phyloP scores from a whole-genome alignment of 2,113 vertebrate species.

The Plotosus lineatus region DNA sequence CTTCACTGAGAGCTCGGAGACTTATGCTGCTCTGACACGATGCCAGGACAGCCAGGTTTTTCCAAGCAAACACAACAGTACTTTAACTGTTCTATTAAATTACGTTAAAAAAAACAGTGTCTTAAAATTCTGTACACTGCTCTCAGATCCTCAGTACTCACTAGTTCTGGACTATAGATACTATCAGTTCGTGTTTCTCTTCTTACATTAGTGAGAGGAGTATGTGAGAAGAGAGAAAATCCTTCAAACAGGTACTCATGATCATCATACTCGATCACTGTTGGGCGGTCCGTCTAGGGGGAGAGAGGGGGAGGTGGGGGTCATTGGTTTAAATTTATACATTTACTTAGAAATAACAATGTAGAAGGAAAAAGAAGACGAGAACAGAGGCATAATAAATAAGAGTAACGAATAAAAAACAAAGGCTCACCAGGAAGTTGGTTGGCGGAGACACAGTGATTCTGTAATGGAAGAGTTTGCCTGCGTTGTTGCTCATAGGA shows the following conservation, averaged over 20 bases:
- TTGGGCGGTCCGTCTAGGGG: constrained; percentile 90
- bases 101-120: no score
- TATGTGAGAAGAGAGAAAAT: constrained; percentile 96
- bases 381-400: background rate
- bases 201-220: constrained; percentile 88
- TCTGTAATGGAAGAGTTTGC: constrained; percentile 93
- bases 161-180: background rate
- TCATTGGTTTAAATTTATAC: no score
- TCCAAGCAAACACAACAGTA: background rate
- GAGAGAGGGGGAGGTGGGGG: background rate
- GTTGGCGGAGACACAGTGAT: constrained; percentile 97
- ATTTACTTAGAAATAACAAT: rapidly evolving
- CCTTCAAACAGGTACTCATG: constrained; percentile 99
- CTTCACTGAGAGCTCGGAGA: background rate
- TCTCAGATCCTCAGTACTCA: background rate
- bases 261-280: constrained; percentile 97
- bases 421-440: constrained; percentile 90
- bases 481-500: constrained; percentile 93
- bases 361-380: background rate
- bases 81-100: no score
- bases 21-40: background rate
- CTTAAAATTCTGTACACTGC: no score
- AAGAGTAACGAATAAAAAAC: background rate
- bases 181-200: background rate
- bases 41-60: background rate